Evolutionary conservation across 2,113 vertebrate species (phyloP), one percentile per base, ranked within the genome.

Genomic region (Hoplias malabaricus): DNA sequence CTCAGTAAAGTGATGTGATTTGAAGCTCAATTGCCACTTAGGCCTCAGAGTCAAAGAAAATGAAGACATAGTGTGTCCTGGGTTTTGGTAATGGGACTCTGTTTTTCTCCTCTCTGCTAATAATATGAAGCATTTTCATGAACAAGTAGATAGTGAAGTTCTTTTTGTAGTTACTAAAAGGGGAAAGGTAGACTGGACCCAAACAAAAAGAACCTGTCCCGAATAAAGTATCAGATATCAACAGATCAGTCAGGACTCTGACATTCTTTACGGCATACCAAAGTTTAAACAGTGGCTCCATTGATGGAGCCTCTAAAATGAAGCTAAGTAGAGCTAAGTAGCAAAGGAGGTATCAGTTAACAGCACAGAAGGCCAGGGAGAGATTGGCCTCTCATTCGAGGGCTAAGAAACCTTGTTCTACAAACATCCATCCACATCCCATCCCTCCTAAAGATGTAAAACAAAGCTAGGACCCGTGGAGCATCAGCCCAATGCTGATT

Each of bases 121-220:
- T 33, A 46, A 73, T 14, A 61, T 14, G n/a, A 61, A 31, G 38
- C n/a, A 42, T 68, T 42, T 57, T 57, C 33, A 68, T 57, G 27
- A 68, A 43, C 8, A 42, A 11, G 27, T 29, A 50, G 31, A 50
- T 4, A 46, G 36, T 36, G 13, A n/a, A 36, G 59, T 43, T 53
- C 19, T 21, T 66, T 56, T 75, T 36, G 34, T 42, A 38, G 25
- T 14, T 21, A 1, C 19, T 43, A 31, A 56, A 66, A 19, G 42
- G 25, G 43, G 66, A 75, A 66, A 1, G 50, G 31, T 56, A 69
- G 13, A 36, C 67, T 42, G 67, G 68, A 31, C 71, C 48, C 65
- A 50, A 68, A 82, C 80, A 82, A 75, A 57, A 50, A 36, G 10
- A 36, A 82, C 68, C 71, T 75, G 46, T 79, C 70, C 19, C 59